phyloP scores from a whole-genome alignment of 2,888 invertebrate species.

The Noctuana brunneofusca region DNA sequence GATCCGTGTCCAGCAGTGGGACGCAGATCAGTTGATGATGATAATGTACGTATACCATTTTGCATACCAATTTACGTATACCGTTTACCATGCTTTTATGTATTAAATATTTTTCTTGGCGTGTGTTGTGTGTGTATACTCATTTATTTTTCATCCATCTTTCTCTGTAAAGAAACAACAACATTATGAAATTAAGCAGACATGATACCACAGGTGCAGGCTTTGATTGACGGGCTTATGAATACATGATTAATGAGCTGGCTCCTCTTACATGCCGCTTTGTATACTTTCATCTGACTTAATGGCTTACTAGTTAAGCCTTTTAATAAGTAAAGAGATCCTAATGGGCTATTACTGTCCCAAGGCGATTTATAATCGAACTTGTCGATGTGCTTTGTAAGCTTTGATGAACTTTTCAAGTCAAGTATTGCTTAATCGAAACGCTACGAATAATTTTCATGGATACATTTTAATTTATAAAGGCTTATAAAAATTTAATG shows the following conservation, averaged over 20 bases:
- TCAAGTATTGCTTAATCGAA: conserved; percentile 8
- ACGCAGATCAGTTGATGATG: no score
- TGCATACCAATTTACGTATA: no score
- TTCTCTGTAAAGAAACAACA: conserved; percentile 3
- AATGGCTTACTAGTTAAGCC: conserved; percentile 46
- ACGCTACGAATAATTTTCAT: not conserved
- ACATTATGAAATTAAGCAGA: conserved; percentile 34
- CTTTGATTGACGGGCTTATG: conserved; percentile 71
- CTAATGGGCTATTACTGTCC: conserved; percentile 41
- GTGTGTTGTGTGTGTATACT: not conserved
- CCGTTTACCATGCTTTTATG: no score
- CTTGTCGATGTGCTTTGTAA: conserved; percentile 22
- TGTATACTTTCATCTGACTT: conserved; percentile 46
- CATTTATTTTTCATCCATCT: conserved; percentile 2
- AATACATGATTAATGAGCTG: conserved; percentile 70
- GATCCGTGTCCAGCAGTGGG: no score
- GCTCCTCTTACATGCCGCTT: conserved; percentile 46
- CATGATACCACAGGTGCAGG: conserved; percentile 36
- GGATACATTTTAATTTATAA: no score
- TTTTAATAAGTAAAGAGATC: conserved; percentile 43
- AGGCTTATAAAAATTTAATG: no score
- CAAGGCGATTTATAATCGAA: conserved; percentile 34
- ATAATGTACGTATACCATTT: no score
- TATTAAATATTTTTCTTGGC: no score
- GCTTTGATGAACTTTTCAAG: conserved; percentile 19